Evolutionary conservation across 1,140 invertebrate species (phyloP).

Genomic region (Planococcus citri): DNA sequence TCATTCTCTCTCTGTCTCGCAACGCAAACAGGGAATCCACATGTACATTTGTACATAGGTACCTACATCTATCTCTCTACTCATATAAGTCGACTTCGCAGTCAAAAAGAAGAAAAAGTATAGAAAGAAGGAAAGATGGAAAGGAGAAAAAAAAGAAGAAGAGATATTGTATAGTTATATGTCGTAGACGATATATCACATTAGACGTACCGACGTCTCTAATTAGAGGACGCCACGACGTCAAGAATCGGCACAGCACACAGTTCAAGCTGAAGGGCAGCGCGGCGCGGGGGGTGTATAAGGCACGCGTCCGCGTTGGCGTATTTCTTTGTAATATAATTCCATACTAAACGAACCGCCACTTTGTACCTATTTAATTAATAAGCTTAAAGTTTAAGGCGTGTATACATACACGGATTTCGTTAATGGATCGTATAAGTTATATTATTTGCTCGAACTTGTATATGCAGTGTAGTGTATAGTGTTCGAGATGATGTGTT

Average conservation of each 20-base stretch:
- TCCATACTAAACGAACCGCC: constrained; percentile 15
- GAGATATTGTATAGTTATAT: neutral
- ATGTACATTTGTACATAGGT: too few species aligned
- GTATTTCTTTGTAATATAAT: constrained; percentile 13
- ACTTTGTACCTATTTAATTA: constrained; percentile 19
- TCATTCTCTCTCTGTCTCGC: too few species aligned
- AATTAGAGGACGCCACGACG: constrained; percentile 17
- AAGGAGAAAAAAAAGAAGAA: neutral
- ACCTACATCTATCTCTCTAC: too few species aligned
- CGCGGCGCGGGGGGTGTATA: neutral
- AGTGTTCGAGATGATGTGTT: too few species aligned
- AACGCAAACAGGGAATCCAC: too few species aligned
- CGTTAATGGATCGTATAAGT: too few species aligned
- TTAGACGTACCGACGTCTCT: constrained; percentile 17
- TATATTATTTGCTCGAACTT: too few species aligned
- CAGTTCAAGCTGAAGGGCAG: neutral
- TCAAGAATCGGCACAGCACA: neutral
- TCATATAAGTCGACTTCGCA: too few species aligned
- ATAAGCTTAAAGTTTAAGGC: neutral
- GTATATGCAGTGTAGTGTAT: too few species aligned
- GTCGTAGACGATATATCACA: constrained; percentile 6
- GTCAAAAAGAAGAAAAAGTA: too few species aligned
- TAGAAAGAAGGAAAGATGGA: neutral
- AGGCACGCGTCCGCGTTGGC: neutral
- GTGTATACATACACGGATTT: neutral